Evolutionary conservation across 2,113 vertebrate species (phyloP).

Genomic region (Gobiocypris rarus): DNA sequence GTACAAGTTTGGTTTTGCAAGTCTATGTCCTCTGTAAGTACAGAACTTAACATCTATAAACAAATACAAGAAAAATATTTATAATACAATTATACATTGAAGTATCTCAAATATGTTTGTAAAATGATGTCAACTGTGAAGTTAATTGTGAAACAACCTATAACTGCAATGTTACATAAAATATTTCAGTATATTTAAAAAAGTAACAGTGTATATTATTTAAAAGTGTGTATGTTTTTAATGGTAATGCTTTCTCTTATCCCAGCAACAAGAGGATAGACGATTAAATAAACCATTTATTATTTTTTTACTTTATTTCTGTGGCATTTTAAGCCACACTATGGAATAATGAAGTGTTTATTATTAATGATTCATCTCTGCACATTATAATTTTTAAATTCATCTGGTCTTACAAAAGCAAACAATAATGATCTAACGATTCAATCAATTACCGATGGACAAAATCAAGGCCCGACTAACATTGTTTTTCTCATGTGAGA

Average conservation of each 20-base stretch:
- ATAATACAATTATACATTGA: slow-evolving; percentile 1
- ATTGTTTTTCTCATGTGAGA: too few species aligned
- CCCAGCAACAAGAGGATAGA: background rate
- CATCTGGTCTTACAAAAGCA: background rate
- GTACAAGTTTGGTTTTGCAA: background rate
- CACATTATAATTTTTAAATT: background rate
- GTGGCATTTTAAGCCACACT: background rate
- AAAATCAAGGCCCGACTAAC: too few species aligned
- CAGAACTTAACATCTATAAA: background rate
- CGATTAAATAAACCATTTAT: background rate
- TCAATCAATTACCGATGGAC: too few species aligned
- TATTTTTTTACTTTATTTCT: background rate
- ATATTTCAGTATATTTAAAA: background rate
- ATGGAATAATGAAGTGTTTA: background rate
- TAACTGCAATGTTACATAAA: background rate
- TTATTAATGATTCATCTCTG: background rate
- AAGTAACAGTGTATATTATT: background rate
- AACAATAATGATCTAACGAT: too few species aligned
- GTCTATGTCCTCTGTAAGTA: background rate
- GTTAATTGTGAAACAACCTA: background rate
- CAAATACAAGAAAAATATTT: background rate
- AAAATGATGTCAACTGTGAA: background rate
- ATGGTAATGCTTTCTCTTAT: background rate
- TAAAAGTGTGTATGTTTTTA: background rate
- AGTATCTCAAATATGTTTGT: background rate